Evolutionary conservation across 2,888 invertebrate species (phyloP).

Genomic region (Drosophila tripunctata): DNA sequence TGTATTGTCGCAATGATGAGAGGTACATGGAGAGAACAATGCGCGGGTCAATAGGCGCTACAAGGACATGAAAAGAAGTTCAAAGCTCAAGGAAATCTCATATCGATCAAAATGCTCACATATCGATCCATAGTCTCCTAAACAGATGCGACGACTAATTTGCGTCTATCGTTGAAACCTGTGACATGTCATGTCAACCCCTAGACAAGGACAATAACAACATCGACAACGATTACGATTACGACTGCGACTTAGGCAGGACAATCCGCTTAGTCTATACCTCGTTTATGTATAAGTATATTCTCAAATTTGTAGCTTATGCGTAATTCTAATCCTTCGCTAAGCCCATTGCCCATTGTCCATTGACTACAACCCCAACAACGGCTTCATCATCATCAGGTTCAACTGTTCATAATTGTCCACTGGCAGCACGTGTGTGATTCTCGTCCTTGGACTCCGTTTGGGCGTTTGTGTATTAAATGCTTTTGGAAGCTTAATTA

Average conservation of each 20-base stretch:
- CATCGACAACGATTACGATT: no score
- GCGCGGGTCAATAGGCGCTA: constrained; percentile 45
- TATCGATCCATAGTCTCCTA: constrained; percentile 56
- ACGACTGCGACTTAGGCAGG: background rate
- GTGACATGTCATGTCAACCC: constrained; percentile 55
- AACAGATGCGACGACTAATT: constrained; percentile 73
- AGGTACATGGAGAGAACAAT: background rate
- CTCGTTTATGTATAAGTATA: constrained; percentile 9
- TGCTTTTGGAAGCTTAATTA: constrained; percentile 73
- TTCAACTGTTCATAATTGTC: background rate
- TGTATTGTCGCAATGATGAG: constrained; percentile 8
- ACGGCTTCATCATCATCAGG: constrained; percentile 31
- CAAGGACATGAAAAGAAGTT: constrained; percentile 72
- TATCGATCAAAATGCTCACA: constrained; percentile 49
- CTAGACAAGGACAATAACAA: constrained; percentile 43
- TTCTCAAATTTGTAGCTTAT: constrained; percentile 49
- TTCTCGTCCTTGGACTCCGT: constrained; percentile 53
- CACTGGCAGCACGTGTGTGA: constrained; percentile 51
- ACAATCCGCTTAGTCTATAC: constrained; percentile 5
- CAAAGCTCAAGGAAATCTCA: constrained; percentile 69
- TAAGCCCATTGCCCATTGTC: constrained; percentile 38
- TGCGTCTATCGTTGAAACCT: constrained; percentile 47
- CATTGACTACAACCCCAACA: background rate
- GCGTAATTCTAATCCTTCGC: constrained; percentile 48
- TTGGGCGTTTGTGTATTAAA: constrained; percentile 66